These are phyloP conservation scores for Pterophyllum scalare DNA, from an alignment of 2,113 vertebrate species.

Conservation along the genomic window DNA sequence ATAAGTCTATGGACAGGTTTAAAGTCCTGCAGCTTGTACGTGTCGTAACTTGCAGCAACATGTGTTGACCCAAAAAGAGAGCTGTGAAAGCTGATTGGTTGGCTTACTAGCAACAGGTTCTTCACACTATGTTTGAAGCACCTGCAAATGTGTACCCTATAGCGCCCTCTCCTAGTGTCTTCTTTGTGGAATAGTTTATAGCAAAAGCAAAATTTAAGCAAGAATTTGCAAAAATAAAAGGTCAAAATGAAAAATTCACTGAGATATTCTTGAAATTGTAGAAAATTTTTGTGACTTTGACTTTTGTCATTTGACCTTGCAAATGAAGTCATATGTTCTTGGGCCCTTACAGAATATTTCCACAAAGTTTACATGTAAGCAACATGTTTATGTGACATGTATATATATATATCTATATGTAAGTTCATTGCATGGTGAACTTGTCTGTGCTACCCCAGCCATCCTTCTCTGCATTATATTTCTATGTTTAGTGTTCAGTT, in stretches of 20 bases:
- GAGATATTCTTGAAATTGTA: too few relatives aligned
- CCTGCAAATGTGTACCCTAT: neutral
- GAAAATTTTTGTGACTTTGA: too few relatives aligned
- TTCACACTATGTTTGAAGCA: neutral
- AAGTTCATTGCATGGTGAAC: too few relatives aligned
- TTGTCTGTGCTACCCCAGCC: too few relatives aligned
- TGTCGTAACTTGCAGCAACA: slow-evolving; percentile 38
- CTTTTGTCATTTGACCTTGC: too few relatives aligned
- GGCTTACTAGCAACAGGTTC: neutral
- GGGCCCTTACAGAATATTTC: too few relatives aligned
- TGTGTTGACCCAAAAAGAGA: slow-evolving; percentile 8
- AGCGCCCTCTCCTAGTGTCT: neutral
- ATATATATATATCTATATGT: too few relatives aligned
- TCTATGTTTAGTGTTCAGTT: neutral
- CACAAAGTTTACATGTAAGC: too few relatives aligned
- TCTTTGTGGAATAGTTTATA: neutral
- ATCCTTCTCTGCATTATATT: too few relatives aligned
- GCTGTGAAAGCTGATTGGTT: neutral
- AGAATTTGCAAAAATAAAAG: neutral
- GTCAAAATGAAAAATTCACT: neutral
- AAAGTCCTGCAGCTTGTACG: slow-evolving; percentile 38
- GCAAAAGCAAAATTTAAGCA: neutral
- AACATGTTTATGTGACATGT: too few relatives aligned
- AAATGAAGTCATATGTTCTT: too few relatives aligned
- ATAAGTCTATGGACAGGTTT: slow-evolving; percentile 51